phyloP scores from a whole-genome alignment of 2,797 vertebrate species.

The Poecilia velifera region DNA sequence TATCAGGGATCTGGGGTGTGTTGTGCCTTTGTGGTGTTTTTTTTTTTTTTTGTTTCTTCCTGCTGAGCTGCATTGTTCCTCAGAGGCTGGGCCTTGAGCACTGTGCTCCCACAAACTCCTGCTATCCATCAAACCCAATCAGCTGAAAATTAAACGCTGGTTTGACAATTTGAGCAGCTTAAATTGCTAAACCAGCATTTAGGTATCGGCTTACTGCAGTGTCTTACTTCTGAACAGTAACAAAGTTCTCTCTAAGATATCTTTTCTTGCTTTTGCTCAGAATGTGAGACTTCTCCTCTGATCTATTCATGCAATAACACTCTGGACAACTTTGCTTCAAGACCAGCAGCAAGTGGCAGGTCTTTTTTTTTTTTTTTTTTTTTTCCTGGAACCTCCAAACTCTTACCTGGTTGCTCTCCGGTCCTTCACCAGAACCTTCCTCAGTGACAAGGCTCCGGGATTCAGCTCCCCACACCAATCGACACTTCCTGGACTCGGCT shows the following conservation, averaged over 20 bases:
- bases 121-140: not conserved
- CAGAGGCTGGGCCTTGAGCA: not conserved
- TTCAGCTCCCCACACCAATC: not conserved
- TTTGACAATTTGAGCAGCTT: too few species aligned
- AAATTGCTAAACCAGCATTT: too few species aligned
- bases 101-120: not conserved
- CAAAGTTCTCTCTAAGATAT: not conserved
- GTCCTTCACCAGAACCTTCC: not conserved
- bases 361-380: not conserved
- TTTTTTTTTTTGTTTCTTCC: too few species aligned
- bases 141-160: not conserved
- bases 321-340: not conserved
- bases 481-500: not conserved
- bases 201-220: too few species aligned
- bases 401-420: not conserved
- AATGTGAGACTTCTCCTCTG: not conserved
- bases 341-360: not conserved
- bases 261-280: not conserved
- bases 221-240: not conserved
- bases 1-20: not conserved
- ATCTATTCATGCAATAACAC: not conserved
- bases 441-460: not conserved
- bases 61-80: too few species aligned
- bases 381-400: not conserved
- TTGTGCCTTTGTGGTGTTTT: not conserved